Conservation (phyloP, 2,113 vertebrate genomes). For the Rostratula benghalensis region DNA sequence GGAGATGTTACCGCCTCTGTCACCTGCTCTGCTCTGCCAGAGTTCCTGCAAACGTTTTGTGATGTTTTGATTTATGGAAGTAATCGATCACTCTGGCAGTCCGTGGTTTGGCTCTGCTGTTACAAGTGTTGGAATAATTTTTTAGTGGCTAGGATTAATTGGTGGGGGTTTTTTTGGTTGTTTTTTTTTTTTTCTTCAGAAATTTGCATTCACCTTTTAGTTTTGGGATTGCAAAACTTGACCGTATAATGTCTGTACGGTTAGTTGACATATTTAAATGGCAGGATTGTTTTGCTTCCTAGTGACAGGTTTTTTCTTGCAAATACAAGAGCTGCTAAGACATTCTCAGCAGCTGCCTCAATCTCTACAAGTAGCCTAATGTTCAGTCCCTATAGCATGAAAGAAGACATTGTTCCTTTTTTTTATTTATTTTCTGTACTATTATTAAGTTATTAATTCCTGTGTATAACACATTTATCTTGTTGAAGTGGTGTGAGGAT, state of each 20-base stretch:
- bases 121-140: background rate
- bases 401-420: constrained; percentile 43
- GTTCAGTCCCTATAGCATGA: constrained; percentile 1
- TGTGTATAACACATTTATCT: background rate
- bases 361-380: constrained; percentile 12
- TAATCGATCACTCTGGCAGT: background rate
- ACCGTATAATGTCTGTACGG: background rate
- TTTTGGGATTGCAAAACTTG: background rate
- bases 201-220: background rate
- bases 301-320: background rate
- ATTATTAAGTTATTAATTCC: background rate
- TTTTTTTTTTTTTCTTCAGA: background rate
- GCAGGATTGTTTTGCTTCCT: background rate
- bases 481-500: background rate
- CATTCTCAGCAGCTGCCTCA: constrained; percentile 14
- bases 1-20: accelerated
- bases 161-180: background rate
- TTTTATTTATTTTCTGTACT: background rate
- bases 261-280: background rate
- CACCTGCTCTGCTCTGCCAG: background rate
- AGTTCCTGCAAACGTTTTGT: background rate
- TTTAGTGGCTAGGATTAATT: background rate
- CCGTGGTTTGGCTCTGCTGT: background rate
- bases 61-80: background rate
- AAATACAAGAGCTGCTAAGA: constrained; percentile 33